Conservation (phyloP, 2,797 vertebrate species). For the Leptatherina wallacei region DNA sequence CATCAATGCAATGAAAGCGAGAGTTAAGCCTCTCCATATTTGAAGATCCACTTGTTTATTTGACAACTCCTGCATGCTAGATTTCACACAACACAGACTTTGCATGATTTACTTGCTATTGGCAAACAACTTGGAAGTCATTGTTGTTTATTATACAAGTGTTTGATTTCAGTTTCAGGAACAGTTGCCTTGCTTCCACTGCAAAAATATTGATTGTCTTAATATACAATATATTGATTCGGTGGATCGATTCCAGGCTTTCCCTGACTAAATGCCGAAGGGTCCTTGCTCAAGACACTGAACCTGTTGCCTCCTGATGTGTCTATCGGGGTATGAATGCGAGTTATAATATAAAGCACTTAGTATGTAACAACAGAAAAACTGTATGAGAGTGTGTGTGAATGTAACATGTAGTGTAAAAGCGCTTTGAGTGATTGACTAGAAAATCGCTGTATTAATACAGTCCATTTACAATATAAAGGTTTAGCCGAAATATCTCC, state of each 20-base stretch:
- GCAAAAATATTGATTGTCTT: slow-evolving; percentile 2
- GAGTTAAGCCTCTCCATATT: slow-evolving; percentile 70
- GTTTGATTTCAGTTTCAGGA: slow-evolving; percentile 21
- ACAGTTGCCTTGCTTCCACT: slow-evolving; percentile 2
- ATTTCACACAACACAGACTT: slow-evolving; percentile 54
- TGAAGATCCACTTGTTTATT: slow-evolving; percentile 75
- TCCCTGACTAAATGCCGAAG: too few relatives aligned
- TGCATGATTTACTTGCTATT: slow-evolving; percentile 52
- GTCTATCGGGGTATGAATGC: too few relatives aligned
- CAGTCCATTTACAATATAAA: background rate
- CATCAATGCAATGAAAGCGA: slow-evolving; percentile 58
- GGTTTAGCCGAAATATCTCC: background rate
- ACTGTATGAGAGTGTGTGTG: too few relatives aligned
- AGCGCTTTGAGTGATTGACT: too few relatives aligned
- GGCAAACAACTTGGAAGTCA: slow-evolving; percentile 47
- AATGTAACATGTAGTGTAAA: too few relatives aligned
- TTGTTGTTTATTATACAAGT: slow-evolving; percentile 25
- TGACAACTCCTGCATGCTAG: slow-evolving; percentile 56
- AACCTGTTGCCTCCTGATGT: too few relatives aligned
- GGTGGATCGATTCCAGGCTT: too few relatives aligned
- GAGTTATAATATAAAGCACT: too few relatives aligned
- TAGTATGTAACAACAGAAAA: too few relatives aligned
- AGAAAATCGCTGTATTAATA: slow-evolving; percentile 3
- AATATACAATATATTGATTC: background rate
- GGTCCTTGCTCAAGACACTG: too few relatives aligned